Evolutionary conservation across 1,140 invertebrate species (phyloP), one percentile per base, ranked within the genome.

Genomic region (Sarcophaga peregrina): DNA sequence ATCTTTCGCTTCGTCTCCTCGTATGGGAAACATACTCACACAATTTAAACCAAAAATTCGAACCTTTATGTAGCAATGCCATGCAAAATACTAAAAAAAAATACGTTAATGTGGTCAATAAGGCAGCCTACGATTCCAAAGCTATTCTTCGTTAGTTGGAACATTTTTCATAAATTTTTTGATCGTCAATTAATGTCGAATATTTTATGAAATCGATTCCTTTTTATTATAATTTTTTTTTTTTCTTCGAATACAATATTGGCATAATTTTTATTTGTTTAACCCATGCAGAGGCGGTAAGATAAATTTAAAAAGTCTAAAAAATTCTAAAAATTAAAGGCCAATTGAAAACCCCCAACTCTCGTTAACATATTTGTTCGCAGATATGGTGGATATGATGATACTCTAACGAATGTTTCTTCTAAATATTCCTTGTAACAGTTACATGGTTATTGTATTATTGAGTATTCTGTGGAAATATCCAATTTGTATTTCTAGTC

Each of bases 161-260:
- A 81, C 62, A 81, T 81, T 81, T 81, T 81, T 81, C 80, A 81
- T 81, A 58, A 81, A 52, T 78, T 81, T 81, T 81, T 58, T 52
- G 80, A 81, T 81, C 52, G 80, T 81, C 80, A 72, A 81, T 81
- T 81, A 81, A 81, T 81, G 80, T 81, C 80, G 54, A 81, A 78
- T 81, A 68, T 81, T 81, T 81, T 81, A 81, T 81, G 52, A 81
- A 81, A 72, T 81, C 80, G 80, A 81, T 81, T 81, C 80, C 62
- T 81, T 81, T 81, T 72, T 68, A n/a, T 50, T 50, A 47, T 76
- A 20, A 47, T 50, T 50, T 76, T 76, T 7, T 68, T 37, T 68
- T 2, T 25, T 68, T 68, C 11, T 68, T 37, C 25, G 25, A 37
- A 37, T 37, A 37, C 25, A 4, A 37, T 37, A 37, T 20, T 20